Evolutionary conservation across 2,113 vertebrate genomes (phyloP).

Genomic region (Empidonax traillii): DNA sequence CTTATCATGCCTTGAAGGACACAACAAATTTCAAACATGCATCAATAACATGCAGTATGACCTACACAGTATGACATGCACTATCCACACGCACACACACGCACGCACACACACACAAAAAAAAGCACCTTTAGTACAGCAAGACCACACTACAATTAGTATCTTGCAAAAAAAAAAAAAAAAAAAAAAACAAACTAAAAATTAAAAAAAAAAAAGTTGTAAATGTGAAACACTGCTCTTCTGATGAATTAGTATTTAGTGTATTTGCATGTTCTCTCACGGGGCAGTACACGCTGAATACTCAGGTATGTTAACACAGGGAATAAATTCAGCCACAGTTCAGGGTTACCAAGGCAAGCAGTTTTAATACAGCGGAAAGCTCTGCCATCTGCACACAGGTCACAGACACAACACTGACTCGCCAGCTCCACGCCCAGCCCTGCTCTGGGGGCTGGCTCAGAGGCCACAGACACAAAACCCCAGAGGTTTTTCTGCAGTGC

Average conservation of each 20-base stretch:
- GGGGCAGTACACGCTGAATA: constrained; percentile 44
- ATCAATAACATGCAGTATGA: constrained; percentile 92
- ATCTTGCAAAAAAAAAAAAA: constrained; percentile 51
- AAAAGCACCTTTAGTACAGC: constrained; percentile 76
- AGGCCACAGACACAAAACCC: not conserved
- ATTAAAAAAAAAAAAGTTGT: constrained; percentile 51
- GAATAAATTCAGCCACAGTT: constrained; percentile 68
- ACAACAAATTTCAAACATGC: constrained; percentile 91
- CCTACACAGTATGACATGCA: constrained; percentile 89
- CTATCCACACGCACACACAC: constrained; percentile 56
- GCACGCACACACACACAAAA: not conserved
- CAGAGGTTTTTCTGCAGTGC: not conserved
- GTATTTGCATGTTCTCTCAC: constrained; percentile 36
- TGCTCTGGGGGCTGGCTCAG: not conserved
- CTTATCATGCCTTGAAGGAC: constrained; percentile 92
- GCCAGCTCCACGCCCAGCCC: not conserved
- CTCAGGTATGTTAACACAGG: constrained; percentile 60
- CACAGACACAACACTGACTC: not conserved
- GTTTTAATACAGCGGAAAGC: constrained; percentile 65
- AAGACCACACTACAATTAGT: constrained; percentile 79
- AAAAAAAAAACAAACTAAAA: constrained; percentile 48
- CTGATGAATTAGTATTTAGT: constrained; percentile 75
- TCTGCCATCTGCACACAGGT: constrained; percentile 42
- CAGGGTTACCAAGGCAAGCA: constrained; percentile 63
- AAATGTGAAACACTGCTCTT: constrained; percentile 60